A percentile compares a stretch with the other conserved stretches of the same genome.
phyloP scores from a whole-genome alignment of 53 echinoderm and acorn worm species.

The Arbacia lixula region DNA sequence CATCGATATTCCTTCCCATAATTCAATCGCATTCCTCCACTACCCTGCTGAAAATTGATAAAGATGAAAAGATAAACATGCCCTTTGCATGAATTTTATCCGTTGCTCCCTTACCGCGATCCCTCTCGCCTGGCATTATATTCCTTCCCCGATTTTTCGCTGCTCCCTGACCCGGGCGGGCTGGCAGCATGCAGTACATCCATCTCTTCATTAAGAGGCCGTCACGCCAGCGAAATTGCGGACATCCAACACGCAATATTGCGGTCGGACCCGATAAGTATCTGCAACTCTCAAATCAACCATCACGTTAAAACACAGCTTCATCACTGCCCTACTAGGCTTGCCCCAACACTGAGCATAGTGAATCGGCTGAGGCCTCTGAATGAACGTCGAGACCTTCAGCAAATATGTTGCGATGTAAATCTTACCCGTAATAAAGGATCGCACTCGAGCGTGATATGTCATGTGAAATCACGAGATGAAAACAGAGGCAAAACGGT shows the following conservation, averaged over 20 bases:
- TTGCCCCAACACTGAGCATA: slow-evolving; percentile 4
- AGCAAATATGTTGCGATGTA: neutral
- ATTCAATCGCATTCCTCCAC: slow-evolving; percentile 51
- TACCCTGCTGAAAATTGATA: slow-evolving; percentile 35
- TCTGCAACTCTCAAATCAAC: slow-evolving; percentile 26
- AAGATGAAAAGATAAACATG: slow-evolving; percentile 42
- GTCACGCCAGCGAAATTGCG: slow-evolving; percentile 10
- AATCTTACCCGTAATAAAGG: neutral
- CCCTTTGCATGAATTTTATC: slow-evolving; percentile 48
- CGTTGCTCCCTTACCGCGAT: neutral
- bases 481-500: slow-evolving; percentile 17
- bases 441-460: slow-evolving; percentile 10
- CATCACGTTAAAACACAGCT: slow-evolving; percentile 25
- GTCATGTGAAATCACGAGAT: slow-evolving; percentile 24
- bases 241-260: slow-evolving; percentile 43
- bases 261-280: slow-evolving; percentile 23
- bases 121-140: neutral
- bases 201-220: slow-evolving; percentile 19
- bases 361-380: slow-evolving; percentile 17
- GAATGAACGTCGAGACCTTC: slow-evolving; percentile 28
- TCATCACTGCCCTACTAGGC: slow-evolving; percentile 17
- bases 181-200: slow-evolving; percentile 10
- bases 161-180: neutral
- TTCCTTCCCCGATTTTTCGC: slow-evolving; percentile 16
- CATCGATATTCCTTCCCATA: slow-evolving; percentile 43